phyloP scores from a whole-genome alignment of 2,797 vertebrate species.

The Pseudotriccus pelzelni region DNA sequence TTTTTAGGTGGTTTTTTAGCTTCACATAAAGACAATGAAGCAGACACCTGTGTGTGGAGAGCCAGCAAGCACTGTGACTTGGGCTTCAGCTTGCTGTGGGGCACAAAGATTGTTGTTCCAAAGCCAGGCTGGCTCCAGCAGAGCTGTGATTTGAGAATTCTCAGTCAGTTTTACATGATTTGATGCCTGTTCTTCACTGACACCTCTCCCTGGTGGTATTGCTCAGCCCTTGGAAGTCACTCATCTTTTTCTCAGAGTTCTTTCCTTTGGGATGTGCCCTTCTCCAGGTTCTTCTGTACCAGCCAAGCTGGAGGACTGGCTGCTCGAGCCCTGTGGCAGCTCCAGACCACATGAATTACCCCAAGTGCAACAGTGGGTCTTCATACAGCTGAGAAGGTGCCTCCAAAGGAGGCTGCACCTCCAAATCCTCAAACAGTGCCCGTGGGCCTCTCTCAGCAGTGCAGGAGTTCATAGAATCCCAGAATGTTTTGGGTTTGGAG shows the following conservation, averaged over 20 bases:
- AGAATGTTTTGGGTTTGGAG: neutral
- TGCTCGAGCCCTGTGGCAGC: neutral
- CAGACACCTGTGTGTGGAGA: neutral
- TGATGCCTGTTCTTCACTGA: neutral
- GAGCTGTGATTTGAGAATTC: neutral
- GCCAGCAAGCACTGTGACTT: neutral
- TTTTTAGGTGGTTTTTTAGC: neutral
- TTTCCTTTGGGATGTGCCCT: neutral
- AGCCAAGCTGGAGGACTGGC: neutral
- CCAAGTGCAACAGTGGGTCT: neutral
- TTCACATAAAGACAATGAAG: neutral
- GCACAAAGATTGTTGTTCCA: neutral
- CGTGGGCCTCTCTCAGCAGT: neutral
- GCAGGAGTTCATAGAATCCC: neutral
- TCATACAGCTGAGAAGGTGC: neutral
- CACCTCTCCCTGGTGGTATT: neutral
- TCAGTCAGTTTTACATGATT: neutral
- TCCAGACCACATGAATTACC: accelerated
- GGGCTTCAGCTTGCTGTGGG: neutral
- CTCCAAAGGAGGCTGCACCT: neutral
- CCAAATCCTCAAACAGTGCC: neutral
- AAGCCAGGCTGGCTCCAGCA: neutral
- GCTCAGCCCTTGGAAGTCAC: neutral
- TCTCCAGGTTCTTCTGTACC: neutral
- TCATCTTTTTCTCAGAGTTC: neutral